These are phyloP conservation scores for Temnothorax longispinosus DNA, from an alignment of 1,140 invertebrate genomes.

Conservation along the genomic window DNA sequence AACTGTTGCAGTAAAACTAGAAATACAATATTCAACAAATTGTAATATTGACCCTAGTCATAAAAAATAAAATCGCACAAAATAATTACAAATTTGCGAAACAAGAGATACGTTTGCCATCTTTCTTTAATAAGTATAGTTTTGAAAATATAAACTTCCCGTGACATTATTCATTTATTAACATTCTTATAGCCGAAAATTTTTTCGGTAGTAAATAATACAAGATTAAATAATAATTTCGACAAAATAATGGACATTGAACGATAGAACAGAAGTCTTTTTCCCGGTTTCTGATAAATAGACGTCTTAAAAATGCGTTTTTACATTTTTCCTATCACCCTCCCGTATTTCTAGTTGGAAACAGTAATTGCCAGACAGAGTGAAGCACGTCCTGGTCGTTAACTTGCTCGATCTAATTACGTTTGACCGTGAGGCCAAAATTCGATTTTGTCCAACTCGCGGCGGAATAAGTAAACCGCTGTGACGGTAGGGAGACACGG, in stretches of 20 bases:
- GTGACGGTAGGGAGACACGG: neutral
- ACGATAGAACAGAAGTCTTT: neutral
- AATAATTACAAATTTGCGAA: neutral
- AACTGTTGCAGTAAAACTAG: neutral
- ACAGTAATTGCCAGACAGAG: constrained; percentile 28
- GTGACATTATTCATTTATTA: neutral
- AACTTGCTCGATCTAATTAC: constrained; percentile 57
- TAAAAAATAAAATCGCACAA: neutral
- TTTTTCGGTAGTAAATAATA: neutral
- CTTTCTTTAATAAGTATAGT: neutral
- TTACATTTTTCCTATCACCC: neutral
- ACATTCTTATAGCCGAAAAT: neutral
- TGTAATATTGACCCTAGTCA: neutral
- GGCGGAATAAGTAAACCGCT: constrained; percentile 26
- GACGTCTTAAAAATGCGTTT: neutral
- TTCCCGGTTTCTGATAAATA: neutral
- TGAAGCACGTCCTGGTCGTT: constrained; percentile 28
- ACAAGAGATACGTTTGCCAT: neutral
- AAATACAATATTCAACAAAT: neutral
- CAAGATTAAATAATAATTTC: neutral
- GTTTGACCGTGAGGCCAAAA: constrained; percentile 48
- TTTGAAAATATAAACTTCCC: neutral
- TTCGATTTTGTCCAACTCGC: constrained; percentile 49
- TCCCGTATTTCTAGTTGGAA: neutral
- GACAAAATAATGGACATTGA: neutral